phyloP scores from a whole-genome alignment of 1,140 invertebrate species.

The Caenorhabditis briggsae region DNA sequence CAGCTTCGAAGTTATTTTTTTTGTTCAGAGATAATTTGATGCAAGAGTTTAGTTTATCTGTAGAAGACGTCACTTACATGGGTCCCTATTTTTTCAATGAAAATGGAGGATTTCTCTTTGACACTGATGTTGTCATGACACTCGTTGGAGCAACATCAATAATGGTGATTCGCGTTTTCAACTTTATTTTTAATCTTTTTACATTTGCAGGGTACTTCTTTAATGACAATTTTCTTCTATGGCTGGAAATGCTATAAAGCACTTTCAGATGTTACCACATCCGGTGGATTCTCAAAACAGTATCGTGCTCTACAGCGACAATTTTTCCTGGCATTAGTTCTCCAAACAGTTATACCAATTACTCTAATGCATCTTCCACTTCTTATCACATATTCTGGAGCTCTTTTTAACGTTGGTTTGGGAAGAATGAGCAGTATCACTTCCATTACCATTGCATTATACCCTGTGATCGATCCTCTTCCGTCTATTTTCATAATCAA shows the following conservation, averaged over 20 bases:
- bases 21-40: slow-evolving; percentile 11
- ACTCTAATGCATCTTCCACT: slow-evolving; percentile 31
- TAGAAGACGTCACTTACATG: neutral
- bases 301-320: neutral
- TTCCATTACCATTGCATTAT: slow-evolving; percentile 22
- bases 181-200: neutral
- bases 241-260: slow-evolving; percentile 31
- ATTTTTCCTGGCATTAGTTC: slow-evolving; percentile 11
- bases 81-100: slow-evolving; percentile 1
- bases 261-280: neutral
- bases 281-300: neutral
- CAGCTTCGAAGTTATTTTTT: neutral
- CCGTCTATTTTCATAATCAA: slow-evolving; percentile 2
- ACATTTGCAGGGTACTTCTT: neutral
- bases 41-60: slow-evolving; percentile 2
- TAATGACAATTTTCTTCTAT: neutral
- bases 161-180: neutral
- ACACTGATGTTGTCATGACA: neutral
- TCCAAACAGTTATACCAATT: slow-evolving; percentile 10
- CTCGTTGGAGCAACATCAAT: neutral
- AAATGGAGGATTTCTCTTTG: neutral
- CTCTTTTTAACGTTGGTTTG: neutral
- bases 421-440: neutral
- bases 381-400: slow-evolving; percentile 13
- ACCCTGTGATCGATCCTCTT: slow-evolving; percentile 13